Base-by-base conservation (phyloP, 2,113 vertebrate genomes). In the Xenus cinereus region DNA sequence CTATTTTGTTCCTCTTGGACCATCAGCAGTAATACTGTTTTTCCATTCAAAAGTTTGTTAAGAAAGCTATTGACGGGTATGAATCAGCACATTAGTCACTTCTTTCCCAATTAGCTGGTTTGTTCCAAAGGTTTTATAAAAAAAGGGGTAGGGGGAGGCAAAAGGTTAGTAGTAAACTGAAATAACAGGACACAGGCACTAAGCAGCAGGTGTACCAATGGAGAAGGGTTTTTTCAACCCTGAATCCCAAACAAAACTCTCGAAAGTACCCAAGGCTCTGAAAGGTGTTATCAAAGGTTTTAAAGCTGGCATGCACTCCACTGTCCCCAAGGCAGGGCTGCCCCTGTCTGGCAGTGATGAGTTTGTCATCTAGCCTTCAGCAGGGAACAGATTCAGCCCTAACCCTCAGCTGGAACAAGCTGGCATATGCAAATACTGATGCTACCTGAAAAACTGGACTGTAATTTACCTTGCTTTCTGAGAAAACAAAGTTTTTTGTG, bases 71-170 rank as follows among this genome's bases (percentile, higher is more conserved):
- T 64, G 62, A 79, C 16, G 27, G 19, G 22, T 35, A 8, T 82
- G 89, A 87, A 51, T 87, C 83, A 90, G 73, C 73, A 92, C 32
- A 37, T 39, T 17, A 76, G 27, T 50, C 27, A 18, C 11, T 74
- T 77, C 37, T 77, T 88, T 71, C 56, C 53, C 87, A 86, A 28
- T 82, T 68, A 96, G n/a, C 62, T 79, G 35, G 37, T 89, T 48
- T 46, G 19, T 72, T 84, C n/a, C 21, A 9, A 12, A 51, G 6
- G 16, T 75, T 87, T 91, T 84, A 11, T 7, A 46, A 32, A 51
- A 71, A 54, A 75, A 32, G 3, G 4, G 27, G 23, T 5, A 7
- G 12, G 6, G 6, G 13, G 3, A 57, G n/a, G 10, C 30, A 69
- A 79, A 91, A 89, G 9, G 5, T 78, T 78, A 48, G 35, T 35